These are phyloP conservation scores for Noctilio leporinus DNA, from an alignment of 2,113 vertebrate genomes.

Conservation along the genomic window DNA sequence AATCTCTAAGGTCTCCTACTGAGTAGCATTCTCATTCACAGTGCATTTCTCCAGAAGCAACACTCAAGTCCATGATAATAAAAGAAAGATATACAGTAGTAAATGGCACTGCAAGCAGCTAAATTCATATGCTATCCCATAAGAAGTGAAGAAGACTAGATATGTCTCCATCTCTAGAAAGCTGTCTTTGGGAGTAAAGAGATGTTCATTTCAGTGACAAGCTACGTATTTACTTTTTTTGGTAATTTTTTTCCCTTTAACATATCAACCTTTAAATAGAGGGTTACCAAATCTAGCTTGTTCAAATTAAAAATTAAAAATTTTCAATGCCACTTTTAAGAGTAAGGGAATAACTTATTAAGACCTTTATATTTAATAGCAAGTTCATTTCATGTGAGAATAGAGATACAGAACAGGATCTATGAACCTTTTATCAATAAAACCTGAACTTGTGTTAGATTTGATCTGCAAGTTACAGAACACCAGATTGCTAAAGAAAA, in stretches of 20 bases:
- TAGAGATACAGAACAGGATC: not conserved
- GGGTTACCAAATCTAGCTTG: not conserved
- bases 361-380: not conserved
- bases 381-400: not conserved
- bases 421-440: not conserved
- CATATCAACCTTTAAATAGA: not conserved
- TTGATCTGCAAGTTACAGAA: not conserved
- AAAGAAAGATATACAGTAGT: not conserved
- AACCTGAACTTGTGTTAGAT: not conserved
- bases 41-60: not conserved
- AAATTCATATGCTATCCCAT: not conserved
- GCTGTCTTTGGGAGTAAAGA: not conserved
- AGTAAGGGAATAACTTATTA: not conserved
- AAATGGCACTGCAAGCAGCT: not conserved
- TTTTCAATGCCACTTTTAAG: not conserved
- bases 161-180: not conserved
- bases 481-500: not conserved
- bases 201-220: not conserved
- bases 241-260: not conserved
- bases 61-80: not conserved
- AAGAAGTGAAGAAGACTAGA: not conserved
- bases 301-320: constrained; percentile 42
- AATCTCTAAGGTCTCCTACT: not conserved
- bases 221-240: not conserved
- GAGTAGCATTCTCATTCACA: not conserved